Percentiles rank a stretch among this genome's conserved stretches.
These are phyloP conservation scores for Dysmachus trigonus DNA, from an alignment of 2,888 invertebrate species.

Conservation along the genomic window DNA sequence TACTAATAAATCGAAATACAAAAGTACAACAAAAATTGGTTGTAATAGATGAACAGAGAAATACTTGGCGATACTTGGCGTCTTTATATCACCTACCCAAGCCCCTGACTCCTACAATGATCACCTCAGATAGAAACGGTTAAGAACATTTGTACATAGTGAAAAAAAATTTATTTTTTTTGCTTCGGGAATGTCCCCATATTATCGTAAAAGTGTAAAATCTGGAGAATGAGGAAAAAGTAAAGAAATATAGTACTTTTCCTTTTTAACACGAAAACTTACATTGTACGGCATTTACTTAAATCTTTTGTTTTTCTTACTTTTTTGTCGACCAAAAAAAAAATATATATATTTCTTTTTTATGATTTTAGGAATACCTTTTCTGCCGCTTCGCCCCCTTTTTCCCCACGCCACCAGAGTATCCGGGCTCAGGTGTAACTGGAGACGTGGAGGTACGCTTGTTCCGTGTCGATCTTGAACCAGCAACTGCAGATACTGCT, in stretches of 20 bases:
- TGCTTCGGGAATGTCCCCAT: not conserved
- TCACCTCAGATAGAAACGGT: not conserved
- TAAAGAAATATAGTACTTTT: constrained; percentile 31
- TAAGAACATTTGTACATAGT: not conserved
- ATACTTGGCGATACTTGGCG: not conserved
- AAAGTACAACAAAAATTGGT: not conserved
- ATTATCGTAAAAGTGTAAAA: constrained; percentile 13
- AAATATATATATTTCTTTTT: constrained; percentile 38
- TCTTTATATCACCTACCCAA: not conserved
- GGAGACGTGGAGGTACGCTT: constrained; percentile 51
- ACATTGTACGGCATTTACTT: constrained; percentile 15
- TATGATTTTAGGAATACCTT: constrained; percentile 54
- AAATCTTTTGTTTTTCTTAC: not conserved
- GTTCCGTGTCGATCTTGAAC: constrained; percentile 50
- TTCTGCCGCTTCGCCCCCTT: constrained; percentile 52
- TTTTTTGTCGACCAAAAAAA: not conserved
- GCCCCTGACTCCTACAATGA: not conserved
- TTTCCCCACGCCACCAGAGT: constrained; percentile 51
- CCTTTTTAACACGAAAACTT: constrained; percentile 30
- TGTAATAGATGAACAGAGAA: not conserved
- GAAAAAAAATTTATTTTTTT: not conserved
- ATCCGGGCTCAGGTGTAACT: constrained; percentile 53
- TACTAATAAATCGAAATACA: not conserved
- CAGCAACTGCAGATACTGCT: not conserved
- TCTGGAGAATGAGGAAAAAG: constrained; percentile 15